These are phyloP conservation scores for Microtus ochrogaster DNA, from an alignment of 2,113 vertebrate species.

Conservation along the genomic window DNA sequence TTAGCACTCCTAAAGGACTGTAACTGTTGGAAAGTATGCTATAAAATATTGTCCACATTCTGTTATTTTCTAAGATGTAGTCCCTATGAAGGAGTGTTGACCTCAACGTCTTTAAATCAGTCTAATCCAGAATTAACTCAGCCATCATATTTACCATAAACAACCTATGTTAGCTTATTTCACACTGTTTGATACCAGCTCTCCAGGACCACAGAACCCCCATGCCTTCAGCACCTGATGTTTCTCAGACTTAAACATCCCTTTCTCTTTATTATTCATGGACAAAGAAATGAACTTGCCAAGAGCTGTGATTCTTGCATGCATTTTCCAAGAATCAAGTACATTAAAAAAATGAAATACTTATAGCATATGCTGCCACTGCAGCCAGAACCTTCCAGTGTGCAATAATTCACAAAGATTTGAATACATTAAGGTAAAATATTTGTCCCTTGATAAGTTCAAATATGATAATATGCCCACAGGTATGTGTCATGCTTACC, in stretches of 20 bases:
- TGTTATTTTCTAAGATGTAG: slow-evolving; percentile 62
- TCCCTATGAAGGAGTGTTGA: slow-evolving; percentile 22
- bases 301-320: slow-evolving; percentile 66
- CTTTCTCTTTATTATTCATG: slow-evolving; percentile 50
- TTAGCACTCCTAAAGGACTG: slow-evolving; percentile 58
- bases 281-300: slow-evolving; percentile 54
- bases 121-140: slow-evolving; percentile 67
- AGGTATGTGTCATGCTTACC: not conserved
- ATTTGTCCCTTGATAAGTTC: not conserved
- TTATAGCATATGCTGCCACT: slow-evolving; percentile 26
- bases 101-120: slow-evolving; percentile 31
- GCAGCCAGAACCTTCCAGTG: slow-evolving; percentile 11
- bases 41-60: slow-evolving; percentile 67
- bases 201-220: not conserved
- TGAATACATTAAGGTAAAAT: slow-evolving; percentile 16
- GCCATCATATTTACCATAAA: slow-evolving; percentile 52
- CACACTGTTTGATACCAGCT: slow-evolving; percentile 55
- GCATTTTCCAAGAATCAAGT: slow-evolving; percentile 64
- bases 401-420: not conserved
- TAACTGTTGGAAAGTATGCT: slow-evolving; percentile 27
- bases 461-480: not conserved
- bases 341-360: slow-evolving; percentile 62
- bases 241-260: slow-evolving; percentile 56
- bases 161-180: slow-evolving; percentile 57
- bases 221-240: slow-evolving; percentile 50